Base-by-base conservation (phyloP, 2,888 invertebrate species). In the Phorcus lineatus region DNA sequence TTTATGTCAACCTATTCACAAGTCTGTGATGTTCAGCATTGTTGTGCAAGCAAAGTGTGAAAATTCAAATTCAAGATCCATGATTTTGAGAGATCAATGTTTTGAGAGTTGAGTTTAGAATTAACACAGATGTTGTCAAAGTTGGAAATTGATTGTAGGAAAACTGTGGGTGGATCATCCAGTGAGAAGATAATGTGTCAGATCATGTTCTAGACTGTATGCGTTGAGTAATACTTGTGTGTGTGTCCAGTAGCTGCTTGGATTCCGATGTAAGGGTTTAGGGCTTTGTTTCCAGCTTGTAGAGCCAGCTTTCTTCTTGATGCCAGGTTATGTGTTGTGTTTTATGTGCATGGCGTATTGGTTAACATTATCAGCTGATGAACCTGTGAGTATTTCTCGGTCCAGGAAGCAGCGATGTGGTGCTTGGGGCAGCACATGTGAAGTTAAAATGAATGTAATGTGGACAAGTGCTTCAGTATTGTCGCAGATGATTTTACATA, bases 401-500 rank as follows among this genome's bases (percentile, higher is more conserved):
- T 62, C 62, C 62, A 47, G 62, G 62, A 62, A 62, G 62, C 24
- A 28, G 47, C 62, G n/a, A 40, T 36, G 40, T 70, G 13, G 40
- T 47, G 47, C 47, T 47, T 47, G 47, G 47, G 11, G 47, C 47
- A 13, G 47, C 47, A 47, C 47, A 47, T 13, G 47, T 47, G 47
- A 47, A 47, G 47, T 47, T 47, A 47, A 47, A 47, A 47, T 47
- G 47, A 70, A 19, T 70, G 36, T 40, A 36, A 19, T 70, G 40
- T 70, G 31, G 17, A 70, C 36, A 31, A 70, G 70, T 70, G 70
- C 70, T 70, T 31, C 70, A 70, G 36, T 70, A 70, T 70, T 70
- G 70, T 70, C 31, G 36, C 31, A 40, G 36, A 17, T 70, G 70
- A 36, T 70, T 67, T 70, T 70, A 70, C 70, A n/a, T 70, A 28